phyloP scores from a whole-genome alignment of 2,113 vertebrate genomes.

The Anhinga anhinga region DNA sequence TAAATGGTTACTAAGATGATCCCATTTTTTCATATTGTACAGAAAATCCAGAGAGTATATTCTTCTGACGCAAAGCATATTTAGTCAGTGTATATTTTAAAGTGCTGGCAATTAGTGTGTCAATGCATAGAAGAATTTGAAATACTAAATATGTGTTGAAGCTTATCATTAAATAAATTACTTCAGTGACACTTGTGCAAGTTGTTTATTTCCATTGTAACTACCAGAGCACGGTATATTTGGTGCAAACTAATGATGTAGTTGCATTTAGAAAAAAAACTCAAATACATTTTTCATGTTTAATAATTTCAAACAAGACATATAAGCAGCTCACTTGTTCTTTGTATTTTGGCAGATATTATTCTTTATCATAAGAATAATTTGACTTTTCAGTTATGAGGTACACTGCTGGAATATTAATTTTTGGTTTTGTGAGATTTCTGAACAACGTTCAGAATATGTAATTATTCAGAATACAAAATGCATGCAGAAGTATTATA shows the following conservation, averaged over 20 bases:
- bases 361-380: neutral
- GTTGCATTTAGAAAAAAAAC: neutral
- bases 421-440: neutral
- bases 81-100: neutral
- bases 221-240: neutral
- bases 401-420: neutral
- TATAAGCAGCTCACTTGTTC: neutral
- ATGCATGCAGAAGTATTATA: neutral
- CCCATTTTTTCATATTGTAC: neutral
- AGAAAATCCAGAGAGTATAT: neutral
- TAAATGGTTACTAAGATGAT: slow-evolving; percentile 2
- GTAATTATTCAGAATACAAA: neutral
- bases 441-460: neutral
- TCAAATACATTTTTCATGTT: neutral
- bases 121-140: neutral
- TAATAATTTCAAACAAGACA: neutral
- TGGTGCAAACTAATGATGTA: neutral
- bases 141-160: neutral
- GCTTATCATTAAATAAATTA: slow-evolving; percentile 7
- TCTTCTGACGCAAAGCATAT: neutral
- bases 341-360: neutral
- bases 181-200: neutral
- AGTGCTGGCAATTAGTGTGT: neutral
- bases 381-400: neutral
- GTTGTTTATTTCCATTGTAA: slow-evolving; percentile 18